Conservation (phyloP, 2,888 invertebrate genomes). For the Oscheius onirici region DNA sequence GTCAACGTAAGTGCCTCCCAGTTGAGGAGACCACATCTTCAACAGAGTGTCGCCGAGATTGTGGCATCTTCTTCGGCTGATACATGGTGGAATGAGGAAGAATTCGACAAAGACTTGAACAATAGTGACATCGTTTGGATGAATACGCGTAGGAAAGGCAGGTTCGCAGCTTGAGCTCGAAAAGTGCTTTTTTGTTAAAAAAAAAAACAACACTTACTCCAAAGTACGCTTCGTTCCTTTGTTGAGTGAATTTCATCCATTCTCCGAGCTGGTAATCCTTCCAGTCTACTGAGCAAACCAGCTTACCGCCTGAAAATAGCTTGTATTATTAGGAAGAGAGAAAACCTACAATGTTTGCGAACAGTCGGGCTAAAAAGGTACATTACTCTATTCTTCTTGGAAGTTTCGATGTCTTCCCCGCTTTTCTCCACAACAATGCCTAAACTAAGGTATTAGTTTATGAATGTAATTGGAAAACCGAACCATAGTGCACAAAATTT, state of each 20-base stretch:
- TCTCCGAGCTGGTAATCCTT: constrained; percentile 18
- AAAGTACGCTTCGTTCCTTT: constrained; percentile 12
- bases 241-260: constrained; percentile 26
- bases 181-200: not conserved
- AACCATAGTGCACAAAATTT: too few species aligned
- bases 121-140: not conserved
- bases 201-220: not conserved
- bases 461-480: too few species aligned
- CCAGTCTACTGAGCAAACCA: constrained; percentile 32
- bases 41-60: not conserved
- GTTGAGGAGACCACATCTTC: constrained; percentile 33
- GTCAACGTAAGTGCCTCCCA: constrained; percentile 22
- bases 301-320: constrained; percentile 29
- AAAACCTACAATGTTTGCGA: constrained; percentile 10
- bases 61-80: not conserved
- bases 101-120: constrained; percentile 14
- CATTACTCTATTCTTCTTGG: constrained; percentile 16
- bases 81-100: constrained; percentile 18
- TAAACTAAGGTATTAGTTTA: not conserved
- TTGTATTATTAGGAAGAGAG: not conserved
- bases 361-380: constrained; percentile 24
- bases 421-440: constrained; percentile 28
- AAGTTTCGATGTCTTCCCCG: constrained; percentile 16
- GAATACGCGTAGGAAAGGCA: not conserved
- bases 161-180: not conserved